These are phyloP conservation scores for Karalla daura DNA, from an alignment of 2,797 vertebrate genomes.

Conservation along the genomic window DNA sequence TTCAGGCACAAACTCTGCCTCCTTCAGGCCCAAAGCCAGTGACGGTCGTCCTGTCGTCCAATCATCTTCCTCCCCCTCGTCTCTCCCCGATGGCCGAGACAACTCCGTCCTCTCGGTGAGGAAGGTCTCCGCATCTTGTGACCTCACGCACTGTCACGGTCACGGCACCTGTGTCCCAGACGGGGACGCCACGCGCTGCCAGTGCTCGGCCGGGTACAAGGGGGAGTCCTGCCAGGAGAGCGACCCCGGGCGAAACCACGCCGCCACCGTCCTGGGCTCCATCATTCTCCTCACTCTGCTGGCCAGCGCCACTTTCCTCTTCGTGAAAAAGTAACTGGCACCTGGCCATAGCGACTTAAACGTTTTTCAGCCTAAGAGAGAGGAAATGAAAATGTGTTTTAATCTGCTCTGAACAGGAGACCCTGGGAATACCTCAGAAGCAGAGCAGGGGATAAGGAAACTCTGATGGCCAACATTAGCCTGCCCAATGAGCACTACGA, in stretches of 20 bases:
- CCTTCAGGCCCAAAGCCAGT: background rate
- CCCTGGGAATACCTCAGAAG: conserved; percentile 34
- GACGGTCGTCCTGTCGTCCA: background rate
- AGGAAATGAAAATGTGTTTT: background rate
- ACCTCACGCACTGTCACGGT: conserved; percentile 76
- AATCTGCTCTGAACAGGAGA: conserved; percentile 48
- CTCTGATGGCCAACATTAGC: conserved; percentile 72
- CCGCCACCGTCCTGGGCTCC: conserved; percentile 73
- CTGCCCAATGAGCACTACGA: conserved; percentile 50
- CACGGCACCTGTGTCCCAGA: conserved; percentile 82
- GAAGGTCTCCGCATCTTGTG: conserved; percentile 58
- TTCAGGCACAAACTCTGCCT: conserved; percentile 22
- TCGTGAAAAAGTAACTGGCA: conserved; percentile 74
- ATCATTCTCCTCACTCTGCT: conserved; percentile 67
- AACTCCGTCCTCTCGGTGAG: conserved; percentile 4
- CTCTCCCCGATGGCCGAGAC: background rate
- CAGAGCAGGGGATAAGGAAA: conserved; percentile 67
- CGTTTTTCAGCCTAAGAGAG: background rate
- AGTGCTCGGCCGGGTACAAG: conserved; percentile 81
- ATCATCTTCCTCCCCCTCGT: background rate
- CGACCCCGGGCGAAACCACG: conserved; percentile 28
- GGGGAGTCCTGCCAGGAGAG: conserved; percentile 86
- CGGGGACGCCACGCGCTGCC: conserved; percentile 75
- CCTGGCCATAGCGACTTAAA: background rate
- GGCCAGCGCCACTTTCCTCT: conserved; percentile 59